Base-by-base conservation (phyloP, 1,140 invertebrate species). In the Musca domestica region DNA sequence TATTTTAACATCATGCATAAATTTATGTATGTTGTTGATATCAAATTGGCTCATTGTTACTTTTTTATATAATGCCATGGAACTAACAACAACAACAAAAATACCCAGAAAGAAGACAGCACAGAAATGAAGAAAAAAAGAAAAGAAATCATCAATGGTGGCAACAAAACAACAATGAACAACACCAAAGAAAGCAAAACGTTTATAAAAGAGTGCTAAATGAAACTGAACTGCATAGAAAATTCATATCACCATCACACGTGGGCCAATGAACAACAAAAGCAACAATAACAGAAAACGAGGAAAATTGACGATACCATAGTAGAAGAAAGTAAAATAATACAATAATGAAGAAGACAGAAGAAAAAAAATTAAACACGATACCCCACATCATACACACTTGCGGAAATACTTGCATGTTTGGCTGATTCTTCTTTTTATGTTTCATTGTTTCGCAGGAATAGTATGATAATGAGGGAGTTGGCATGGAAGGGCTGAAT, bases 41-140 rank as follows among this genome's bases (percentile, higher is more conserved):
- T 61, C 56, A 61, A 61, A 61, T 61, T 61, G 56, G 56, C 56
- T 61, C 56, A 61, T 61, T 61, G 56, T 61, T 61, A 61, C 27
- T 34, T 27, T 56, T 56, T 56, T 56, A 56, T 56, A 61, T 61
- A 61, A 61, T 61, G 56, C 56, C 56, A 61, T 34, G 25, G 27
- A 3, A 30, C 27, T 30, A 30, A 30, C 27, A 41, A 41, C 34
- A 41, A 41, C 34, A 41, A 41, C 4, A 41, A 61, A 61, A 61
- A 17, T 19, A 5, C 17, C 34, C 17, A 27, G 51, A 56, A 56
- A 30, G 22, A 56, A 56, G 52, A 56, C 34, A 41, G 34, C 10
- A 41, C 34, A 41, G 12, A 41, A 41, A 41, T 41, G 23, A 15
- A 34, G 27, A 61, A 61, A 17, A 19, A 34, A 61, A 61, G 3